Base-by-base conservation (phyloP, 2,797 vertebrate genomes). In the Rhinatrema bivittatum region DNA sequence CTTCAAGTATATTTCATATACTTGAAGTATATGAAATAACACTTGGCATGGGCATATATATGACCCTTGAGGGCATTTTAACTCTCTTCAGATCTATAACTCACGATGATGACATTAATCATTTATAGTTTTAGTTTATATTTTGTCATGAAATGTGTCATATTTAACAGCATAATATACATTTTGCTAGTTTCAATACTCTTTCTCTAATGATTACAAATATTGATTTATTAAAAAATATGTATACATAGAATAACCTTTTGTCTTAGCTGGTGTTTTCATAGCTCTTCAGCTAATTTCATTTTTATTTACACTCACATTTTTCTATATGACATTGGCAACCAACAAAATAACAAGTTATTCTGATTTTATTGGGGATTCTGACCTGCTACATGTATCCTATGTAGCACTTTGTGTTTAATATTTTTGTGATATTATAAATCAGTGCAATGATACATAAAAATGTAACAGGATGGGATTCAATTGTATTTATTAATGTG, bases 61-160 rank as follows among this genome's bases (percentile, higher is more conserved):
- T 8, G 15, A 1, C 3, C 45, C 2, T 3, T 4, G 9, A 18
- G 24, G 8, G 22, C 13, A 2, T 32, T 26, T 14, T 25, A 33
- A 16, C 17, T 26, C 26, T 1, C 25, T 32, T 16, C 25, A 19
- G 1, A 0, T 21, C 3, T 16, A 37, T 27, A 25, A 16, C 12
- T 9, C 1, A 0, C 0, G 21, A 23, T 26, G 41, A 18, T 18
- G 8, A 34, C 36, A 33, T 7, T 31, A 16, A 25, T 23, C 35
- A 9, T 9, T 5, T 0, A 0, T 2, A 5, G 23, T 25, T 33
- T 0, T 2, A 5, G 23, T 25, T 33, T 7, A 36, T 20, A 36
- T 10, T 26, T 35, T 18, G 6, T 20, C 16, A 27, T 30, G 20
- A 29, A 39, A 8, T 2, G 19, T 29, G 30, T 18, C 19, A 39